A percentile compares a stretch with the other conserved stretches of the same genome.
These are phyloP conservation scores for Siniperca knerii DNA, from an alignment of 2,113 vertebrate species.

Conservation along the genomic window DNA sequence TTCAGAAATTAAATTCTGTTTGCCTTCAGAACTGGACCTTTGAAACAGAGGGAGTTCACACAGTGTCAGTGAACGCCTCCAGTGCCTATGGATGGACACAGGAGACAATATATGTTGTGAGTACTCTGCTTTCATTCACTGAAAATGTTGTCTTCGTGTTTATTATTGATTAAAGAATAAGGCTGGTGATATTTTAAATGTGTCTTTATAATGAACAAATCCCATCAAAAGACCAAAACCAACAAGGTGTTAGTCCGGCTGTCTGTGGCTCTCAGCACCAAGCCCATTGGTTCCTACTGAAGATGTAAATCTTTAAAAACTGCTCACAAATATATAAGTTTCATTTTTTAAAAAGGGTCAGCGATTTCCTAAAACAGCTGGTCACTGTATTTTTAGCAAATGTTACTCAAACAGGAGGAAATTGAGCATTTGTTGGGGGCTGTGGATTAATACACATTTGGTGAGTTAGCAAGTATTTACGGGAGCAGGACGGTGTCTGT, in stretches of 20 bases:
- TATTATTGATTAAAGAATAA: neutral
- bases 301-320: neutral
- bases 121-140: neutral
- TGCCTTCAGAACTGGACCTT: slow-evolving; percentile 34
- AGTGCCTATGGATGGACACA: slow-evolving; percentile 34
- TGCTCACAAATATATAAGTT: neutral
- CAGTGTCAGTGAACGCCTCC: slow-evolving; percentile 45
- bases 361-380: neutral
- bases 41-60: slow-evolving; percentile 31
- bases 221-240: neutral
- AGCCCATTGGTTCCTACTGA: neutral
- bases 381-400: neutral
- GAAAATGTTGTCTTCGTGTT: neutral
- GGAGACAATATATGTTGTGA: slow-evolving; percentile 36
- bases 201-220: neutral
- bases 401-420: neutral
- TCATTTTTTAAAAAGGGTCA: neutral
- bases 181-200: neutral
- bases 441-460: neutral
- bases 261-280: neutral
- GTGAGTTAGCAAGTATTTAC: neutral
- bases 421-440: neutral
- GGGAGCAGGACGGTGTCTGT: neutral
- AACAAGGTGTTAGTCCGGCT: neutral
- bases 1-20: neutral